Evolutionary conservation across 2,113 vertebrate species (phyloP).

Genomic region (Burhinus oedicnemus): DNA sequence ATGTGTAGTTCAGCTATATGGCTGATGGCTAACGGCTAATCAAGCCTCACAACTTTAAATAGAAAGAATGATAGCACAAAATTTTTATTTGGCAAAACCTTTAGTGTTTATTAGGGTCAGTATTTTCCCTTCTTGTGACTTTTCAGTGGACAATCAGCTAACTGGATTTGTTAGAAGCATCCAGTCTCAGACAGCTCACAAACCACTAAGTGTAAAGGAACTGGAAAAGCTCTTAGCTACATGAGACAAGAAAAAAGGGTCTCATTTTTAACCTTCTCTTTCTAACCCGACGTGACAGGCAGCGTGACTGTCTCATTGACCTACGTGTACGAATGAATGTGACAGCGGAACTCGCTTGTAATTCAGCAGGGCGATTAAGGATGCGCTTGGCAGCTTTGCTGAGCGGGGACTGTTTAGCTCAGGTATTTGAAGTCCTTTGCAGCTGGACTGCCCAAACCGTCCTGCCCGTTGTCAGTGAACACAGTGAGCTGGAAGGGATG

Average conservation of each 20-base stretch:
- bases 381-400: neutral
- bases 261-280: neutral
- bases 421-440: neutral
- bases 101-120: neutral
- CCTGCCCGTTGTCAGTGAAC: neutral
- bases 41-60: neutral
- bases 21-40: neutral
- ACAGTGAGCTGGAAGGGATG: neutral
- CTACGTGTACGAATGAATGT: neutral
- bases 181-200: neutral
- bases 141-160: neutral
- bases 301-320: neutral
- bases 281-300: neutral
- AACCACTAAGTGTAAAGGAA: neutral
- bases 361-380: neutral
- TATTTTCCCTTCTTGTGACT: neutral
- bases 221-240: neutral
- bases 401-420: neutral
- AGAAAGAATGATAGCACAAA: neutral
- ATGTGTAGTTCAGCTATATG: neutral
- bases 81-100: neutral
- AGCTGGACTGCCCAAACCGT: neutral
- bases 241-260: neutral
- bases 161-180: neutral
- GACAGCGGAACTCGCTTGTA: neutral